A percentile compares a stretch with the other conserved stretches of the same genome.
These are phyloP conservation scores for Dicentrarchus labrax DNA, from an alignment of 2,113 vertebrate species.

Conservation along the genomic window DNA sequence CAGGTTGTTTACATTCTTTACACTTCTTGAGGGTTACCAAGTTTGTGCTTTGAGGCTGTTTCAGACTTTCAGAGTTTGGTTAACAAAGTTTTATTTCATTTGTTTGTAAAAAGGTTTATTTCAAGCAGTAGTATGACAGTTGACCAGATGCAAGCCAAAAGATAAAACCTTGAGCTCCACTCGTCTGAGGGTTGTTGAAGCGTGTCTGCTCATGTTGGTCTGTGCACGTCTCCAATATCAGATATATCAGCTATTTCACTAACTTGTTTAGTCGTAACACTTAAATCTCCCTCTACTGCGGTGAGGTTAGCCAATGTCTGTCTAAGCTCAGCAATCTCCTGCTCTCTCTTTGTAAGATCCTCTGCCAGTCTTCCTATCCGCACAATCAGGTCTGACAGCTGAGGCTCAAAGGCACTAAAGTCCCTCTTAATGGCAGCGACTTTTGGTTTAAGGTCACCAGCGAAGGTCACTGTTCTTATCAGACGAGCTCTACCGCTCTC, in stretches of 20 bases:
- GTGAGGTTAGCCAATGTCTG: conserved; percentile 88
- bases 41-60: neutral
- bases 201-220: conserved; percentile 31
- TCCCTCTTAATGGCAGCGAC: conserved; percentile 89
- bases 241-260: conserved; percentile 80
- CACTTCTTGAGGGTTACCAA: neutral
- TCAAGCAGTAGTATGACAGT: conserved; percentile 39
- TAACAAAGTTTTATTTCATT: conserved; percentile 1
- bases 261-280: conserved; percentile 80
- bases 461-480: conserved; percentile 89
- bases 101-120: conserved; percentile 18
- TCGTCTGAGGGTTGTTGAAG: too few relatives aligned
- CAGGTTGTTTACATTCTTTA: neutral
- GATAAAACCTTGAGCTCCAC: neutral
- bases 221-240: conserved; percentile 42
- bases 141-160: neutral
- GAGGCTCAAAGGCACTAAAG: conserved; percentile 87
- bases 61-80: neutral
- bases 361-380: conserved; percentile 91
- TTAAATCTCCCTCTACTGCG: conserved; percentile 80
- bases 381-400: conserved; percentile 89
- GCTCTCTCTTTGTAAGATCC: conserved; percentile 85
- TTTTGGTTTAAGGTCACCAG: conserved; percentile 93
- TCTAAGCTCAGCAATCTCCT: conserved; percentile 87
- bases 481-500: conserved; percentile 91